Evolutionary conservation across 2,113 vertebrate genomes (phyloP).

Genomic region (Salvelinus fontinalis): DNA sequence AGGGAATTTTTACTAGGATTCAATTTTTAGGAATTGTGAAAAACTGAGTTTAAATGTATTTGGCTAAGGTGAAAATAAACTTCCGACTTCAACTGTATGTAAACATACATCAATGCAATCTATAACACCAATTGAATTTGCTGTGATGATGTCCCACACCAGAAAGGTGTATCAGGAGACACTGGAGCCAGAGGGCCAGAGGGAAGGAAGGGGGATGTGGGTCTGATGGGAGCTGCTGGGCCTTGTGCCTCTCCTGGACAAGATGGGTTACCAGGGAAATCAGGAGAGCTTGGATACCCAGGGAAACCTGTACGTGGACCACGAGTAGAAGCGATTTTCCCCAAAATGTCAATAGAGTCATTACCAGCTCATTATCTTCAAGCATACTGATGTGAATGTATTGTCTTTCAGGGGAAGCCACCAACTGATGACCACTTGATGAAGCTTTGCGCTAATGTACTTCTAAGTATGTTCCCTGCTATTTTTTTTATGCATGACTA

Average conservation of each 20-base stretch:
- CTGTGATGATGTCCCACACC: not conserved
- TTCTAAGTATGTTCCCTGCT: constrained; percentile 16
- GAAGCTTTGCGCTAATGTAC: constrained; percentile 21
- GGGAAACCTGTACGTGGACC: constrained; percentile 23
- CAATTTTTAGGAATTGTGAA: too few relatives aligned
- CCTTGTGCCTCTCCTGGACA: constrained; percentile 11
- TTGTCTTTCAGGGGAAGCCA: constrained; percentile 24
- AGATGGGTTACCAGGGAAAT: constrained; percentile 24
- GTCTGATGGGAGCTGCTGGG: constrained; percentile 2
- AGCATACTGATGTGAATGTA: not conserved
- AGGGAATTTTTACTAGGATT: too few relatives aligned
- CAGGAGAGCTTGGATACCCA: constrained; percentile 26
- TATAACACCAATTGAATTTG: not conserved
- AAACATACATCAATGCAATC: not conserved
- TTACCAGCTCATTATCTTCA: too few relatives aligned
- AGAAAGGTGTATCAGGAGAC: constrained; percentile 20
- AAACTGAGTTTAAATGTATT: too few relatives aligned
- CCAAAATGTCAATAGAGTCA: not conserved
- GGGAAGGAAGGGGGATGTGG: constrained; percentile 23
- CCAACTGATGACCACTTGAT: constrained; percentile 21
- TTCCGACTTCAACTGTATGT: too few relatives aligned
- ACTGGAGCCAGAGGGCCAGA: constrained; percentile 17
- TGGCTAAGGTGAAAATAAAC: too few relatives aligned
- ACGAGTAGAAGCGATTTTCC: not conserved
- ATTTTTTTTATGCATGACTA: not conserved